Evolutionary conservation across 2,888 invertebrate species (phyloP).

Genomic region (Loripinus fragilis): DNA sequence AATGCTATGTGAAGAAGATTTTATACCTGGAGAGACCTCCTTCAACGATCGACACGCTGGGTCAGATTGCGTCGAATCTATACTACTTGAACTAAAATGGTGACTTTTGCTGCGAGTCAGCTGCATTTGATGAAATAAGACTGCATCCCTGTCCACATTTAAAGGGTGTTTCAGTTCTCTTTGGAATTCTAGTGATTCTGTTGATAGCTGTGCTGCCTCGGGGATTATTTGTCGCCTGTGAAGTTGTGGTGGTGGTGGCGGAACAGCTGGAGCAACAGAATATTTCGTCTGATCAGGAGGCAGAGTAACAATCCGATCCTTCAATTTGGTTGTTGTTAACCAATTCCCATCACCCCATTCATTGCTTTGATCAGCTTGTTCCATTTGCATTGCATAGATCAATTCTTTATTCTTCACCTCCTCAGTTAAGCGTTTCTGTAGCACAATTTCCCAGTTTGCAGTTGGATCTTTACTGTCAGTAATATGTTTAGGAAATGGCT

Average conservation of each 20-base stretch:
- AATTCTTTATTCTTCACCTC: slow-evolving; percentile 79
- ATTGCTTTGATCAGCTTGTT: slow-evolving; percentile 19
- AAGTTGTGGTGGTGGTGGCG: slow-evolving; percentile 45
- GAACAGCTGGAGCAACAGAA: background rate
- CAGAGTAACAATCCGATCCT: slow-evolving; percentile 52
- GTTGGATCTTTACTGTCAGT: slow-evolving; percentile 33
- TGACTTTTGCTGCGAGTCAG: slow-evolving; percentile 68
- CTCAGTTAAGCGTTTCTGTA: slow-evolving; percentile 76
- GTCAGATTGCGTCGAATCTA: slow-evolving; percentile 77
- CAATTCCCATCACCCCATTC: slow-evolving; percentile 63
- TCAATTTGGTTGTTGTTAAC: slow-evolving; percentile 57
- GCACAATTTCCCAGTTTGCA: slow-evolving; percentile 74
- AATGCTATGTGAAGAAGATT: slow-evolving; percentile 76
- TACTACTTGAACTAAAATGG: slow-evolving; percentile 70
- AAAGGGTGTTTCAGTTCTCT: slow-evolving; percentile 63
- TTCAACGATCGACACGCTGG: slow-evolving; percentile 67
- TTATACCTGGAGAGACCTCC: slow-evolving; percentile 56
- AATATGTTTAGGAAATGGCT: slow-evolving; percentile 28
- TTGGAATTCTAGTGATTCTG: slow-evolving; percentile 66
- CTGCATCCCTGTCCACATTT: slow-evolving; percentile 77
- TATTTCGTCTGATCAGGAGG: slow-evolving; percentile 41
- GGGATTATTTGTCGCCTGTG: slow-evolving; percentile 42
- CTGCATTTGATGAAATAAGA: slow-evolving; percentile 78
- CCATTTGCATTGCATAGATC: slow-evolving; percentile 63
- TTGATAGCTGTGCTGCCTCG: slow-evolving; percentile 54